phyloP scores from a whole-genome alignment of 2,888 invertebrate species.

The Aleiodes alternator region DNA sequence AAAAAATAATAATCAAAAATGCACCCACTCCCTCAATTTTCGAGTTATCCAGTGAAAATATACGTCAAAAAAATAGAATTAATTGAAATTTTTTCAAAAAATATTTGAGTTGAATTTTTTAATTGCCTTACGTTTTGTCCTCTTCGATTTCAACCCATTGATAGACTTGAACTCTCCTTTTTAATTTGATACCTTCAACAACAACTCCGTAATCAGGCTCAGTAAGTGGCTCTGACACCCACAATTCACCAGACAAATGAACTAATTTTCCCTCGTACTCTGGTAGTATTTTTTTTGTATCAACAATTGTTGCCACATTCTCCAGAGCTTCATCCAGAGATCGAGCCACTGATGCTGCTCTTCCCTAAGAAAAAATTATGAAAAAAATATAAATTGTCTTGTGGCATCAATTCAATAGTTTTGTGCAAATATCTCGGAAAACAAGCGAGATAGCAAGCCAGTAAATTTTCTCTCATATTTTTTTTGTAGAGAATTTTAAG shows the following conservation, averaged over 20 bases:
- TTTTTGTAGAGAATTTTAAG: too few species aligned
- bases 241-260: slow-evolving; percentile 85
- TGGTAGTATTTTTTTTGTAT: slow-evolving; percentile 75
- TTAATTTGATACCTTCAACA: slow-evolving; percentile 88
- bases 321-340: slow-evolving; percentile 86
- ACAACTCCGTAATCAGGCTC: slow-evolving; percentile 92
- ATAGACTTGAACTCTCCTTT: slow-evolving; percentile 93
- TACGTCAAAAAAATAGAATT: too few species aligned
- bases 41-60: too few species aligned
- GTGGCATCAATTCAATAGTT: not conserved
- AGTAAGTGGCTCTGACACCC: slow-evolving; percentile 87
- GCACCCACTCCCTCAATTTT: too few species aligned
- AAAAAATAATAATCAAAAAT: too few species aligned
- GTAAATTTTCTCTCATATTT: too few species aligned
- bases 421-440: too few species aligned
- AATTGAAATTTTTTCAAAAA: too few species aligned
- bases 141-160: slow-evolving; percentile 88
- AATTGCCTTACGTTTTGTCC: slow-evolving; percentile 78
- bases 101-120: too few species aligned
- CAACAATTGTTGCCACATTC: slow-evolving; percentile 78
- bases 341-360: slow-evolving; percentile 87
- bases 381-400: too few species aligned
- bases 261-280: slow-evolving; percentile 86
- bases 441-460: too few species aligned
- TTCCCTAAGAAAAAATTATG: slow-evolving; percentile 77